phyloP scores from a whole-genome alignment of 2,888 invertebrate genomes.

The Lissonota sp. region DNA sequence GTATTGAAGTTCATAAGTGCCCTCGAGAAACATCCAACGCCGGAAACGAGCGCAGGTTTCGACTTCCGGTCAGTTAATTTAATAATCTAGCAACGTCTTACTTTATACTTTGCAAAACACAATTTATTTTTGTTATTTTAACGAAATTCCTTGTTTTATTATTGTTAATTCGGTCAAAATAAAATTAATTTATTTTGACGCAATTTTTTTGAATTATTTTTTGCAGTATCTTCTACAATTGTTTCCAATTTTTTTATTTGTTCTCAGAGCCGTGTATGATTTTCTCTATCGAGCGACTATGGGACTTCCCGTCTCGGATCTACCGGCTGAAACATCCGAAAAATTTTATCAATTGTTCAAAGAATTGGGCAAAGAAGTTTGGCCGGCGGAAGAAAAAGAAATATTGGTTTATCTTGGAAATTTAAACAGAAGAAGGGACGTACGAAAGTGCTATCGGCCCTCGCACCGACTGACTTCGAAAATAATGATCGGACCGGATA shows the following conservation, averaged over 20 bases:
- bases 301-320: conserved; percentile 64
- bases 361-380: conserved; percentile 68
- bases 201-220: background rate
- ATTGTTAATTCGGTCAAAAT: background rate
- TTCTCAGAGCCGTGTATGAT: conserved; percentile 76
- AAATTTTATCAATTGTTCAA: conserved; percentile 68
- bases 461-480: conserved; percentile 23
- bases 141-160: background rate
- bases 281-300: conserved; percentile 73
- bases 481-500: conserved; percentile 31
- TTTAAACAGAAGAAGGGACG: conserved; percentile 11
- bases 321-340: conserved; percentile 66
- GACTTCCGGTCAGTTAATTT: conserved; percentile 68
- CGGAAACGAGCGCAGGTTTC: conserved; percentile 71
- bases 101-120: background rate
- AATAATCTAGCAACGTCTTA: too few species aligned
- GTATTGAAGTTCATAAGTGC: conserved; percentile 76
- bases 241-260: background rate
- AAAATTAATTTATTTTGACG: background rate
- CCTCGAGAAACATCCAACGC: conserved; percentile 76
- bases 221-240: background rate
- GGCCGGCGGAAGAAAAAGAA: conserved; percentile 63
- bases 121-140: background rate
- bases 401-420: conserved; percentile 40
- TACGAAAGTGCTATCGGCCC: conserved; percentile 50